Conservation (phyloP, 2,797 vertebrate genomes). For the Acanthiza pusilla region DNA sequence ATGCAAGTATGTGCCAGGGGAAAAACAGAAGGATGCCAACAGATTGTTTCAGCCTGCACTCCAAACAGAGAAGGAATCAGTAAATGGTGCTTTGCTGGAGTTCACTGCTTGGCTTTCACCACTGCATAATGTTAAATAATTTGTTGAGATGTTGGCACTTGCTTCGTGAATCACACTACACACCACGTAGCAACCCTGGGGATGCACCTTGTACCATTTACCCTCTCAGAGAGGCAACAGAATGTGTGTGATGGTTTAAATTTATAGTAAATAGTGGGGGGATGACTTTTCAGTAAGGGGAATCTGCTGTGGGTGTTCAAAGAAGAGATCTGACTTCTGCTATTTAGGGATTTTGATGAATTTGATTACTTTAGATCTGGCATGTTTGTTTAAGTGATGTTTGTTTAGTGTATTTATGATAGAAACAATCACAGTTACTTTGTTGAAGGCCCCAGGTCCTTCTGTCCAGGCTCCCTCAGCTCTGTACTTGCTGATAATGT, state of each 20-base stretch:
- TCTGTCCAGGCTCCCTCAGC: neutral
- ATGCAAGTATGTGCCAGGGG: neutral
- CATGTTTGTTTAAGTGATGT: neutral
- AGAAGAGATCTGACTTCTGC: neutral
- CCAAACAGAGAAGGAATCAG: neutral
- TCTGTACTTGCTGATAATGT: neutral
- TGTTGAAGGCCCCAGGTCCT: neutral
- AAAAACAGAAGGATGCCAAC: neutral
- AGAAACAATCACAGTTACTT: neutral
- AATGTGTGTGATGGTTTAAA: neutral
- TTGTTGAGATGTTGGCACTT: neutral
- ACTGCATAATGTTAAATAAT: neutral
- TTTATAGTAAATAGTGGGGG: neutral
- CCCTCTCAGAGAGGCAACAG: neutral
- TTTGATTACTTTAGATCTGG: neutral
- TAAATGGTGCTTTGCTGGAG: neutral
- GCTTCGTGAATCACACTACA: neutral
- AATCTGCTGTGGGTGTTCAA: neutral
- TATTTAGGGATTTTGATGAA: neutral
- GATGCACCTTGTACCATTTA: neutral
- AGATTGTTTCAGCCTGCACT: neutral
- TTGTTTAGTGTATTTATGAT: neutral
- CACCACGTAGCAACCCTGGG: neutral
- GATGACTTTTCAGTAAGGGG: neutral
- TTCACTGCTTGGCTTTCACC: neutral